Percentiles rank a stretch among this genome's conserved stretches.
phyloP scores from a whole-genome alignment of 2,888 invertebrate species.

The Pachycephus smyrnensis region DNA sequence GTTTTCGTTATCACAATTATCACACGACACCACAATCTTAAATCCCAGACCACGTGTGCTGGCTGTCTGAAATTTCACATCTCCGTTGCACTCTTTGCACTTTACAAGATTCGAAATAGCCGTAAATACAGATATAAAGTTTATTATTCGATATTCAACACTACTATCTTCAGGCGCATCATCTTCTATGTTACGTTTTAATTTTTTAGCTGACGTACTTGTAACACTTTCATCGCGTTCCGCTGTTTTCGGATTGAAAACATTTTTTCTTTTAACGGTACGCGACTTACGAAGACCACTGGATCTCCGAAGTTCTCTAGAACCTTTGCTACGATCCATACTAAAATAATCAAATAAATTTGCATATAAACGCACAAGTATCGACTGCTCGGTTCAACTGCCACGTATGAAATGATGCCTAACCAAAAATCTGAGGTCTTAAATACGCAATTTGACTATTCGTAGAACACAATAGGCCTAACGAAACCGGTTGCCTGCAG shows the following conservation, averaged over 20 bases:
- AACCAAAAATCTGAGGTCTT: too few species aligned
- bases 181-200: slow-evolving; percentile 13
- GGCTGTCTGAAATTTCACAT: slow-evolving; percentile 14
- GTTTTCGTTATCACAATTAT: neutral
- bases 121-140: slow-evolving; percentile 14
- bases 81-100: slow-evolving; percentile 19
- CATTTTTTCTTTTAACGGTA: neutral
- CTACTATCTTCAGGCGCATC: slow-evolving; percentile 15
- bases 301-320: neutral
- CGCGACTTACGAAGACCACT: neutral
- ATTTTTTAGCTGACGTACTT: slow-evolving; percentile 21
- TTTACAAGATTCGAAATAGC: slow-evolving; percentile 15
- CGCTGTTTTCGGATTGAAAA: slow-evolving; percentile 1
- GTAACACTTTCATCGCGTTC: slow-evolving; percentile 8
- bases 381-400: neutral
- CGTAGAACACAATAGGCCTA: neutral
- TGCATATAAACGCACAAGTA: neutral
- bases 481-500: neutral
- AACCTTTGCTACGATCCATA: neutral
- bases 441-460: too few species aligned
- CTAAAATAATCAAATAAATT: neutral
- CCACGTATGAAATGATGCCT: neutral
- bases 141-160: slow-evolving; percentile 13
- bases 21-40: slow-evolving; percentile 11
- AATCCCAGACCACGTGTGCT: slow-evolving; percentile 20